Evolutionary conservation across 2,113 vertebrate species (phyloP), one percentile per base, ranked within the genome.

Genomic region (Oryzias woworae): DNA sequence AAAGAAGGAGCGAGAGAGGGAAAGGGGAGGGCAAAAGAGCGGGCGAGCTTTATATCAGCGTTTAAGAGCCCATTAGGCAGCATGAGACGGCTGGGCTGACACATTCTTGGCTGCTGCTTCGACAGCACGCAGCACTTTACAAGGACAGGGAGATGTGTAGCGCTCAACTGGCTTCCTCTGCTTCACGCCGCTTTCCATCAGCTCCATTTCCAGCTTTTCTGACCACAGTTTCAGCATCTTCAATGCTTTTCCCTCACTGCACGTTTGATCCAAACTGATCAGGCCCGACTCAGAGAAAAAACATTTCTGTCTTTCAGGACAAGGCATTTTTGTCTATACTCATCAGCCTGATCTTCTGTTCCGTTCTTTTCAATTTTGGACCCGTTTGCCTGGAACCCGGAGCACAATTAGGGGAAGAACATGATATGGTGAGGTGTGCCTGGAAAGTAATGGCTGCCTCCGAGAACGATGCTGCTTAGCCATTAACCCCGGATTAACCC

Each of bases 401-500:
- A 69, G 77, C 77, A 68, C 47, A 67, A 52, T 66, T 62, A n/a
- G 68, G 45, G 67, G 68, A 43, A 51, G 69, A 73, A 74, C 81
- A 80, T 72, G 78, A 80, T 81, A 80, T 75, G 78, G 78, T 80
- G 73, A 46, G 75, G 84, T 45, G 69, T 4, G 47, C 79, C 70
- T 20, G 63, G 56, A 57, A 80, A 78, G 79, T 84, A 88, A 90
- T 84, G 82, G 83, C 75, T 58, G 81, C 81, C 78, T 79, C 67
- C 20, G 69, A 72, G 81, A 82, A 81, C 44, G 78, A 84, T 63
- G 84, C 73, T 55, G 79, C 82, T 80, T 68, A 66, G 80, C 87
- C 84, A 90, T 90, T 90, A 88, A 89, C 88, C 88, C 87, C 73
- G 81, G 83, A 90, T 90, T 90, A 90, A 89, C 89, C 89, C 82